Base-by-base conservation (phyloP, 2,888 invertebrate genomes). In the Luffia ferchaultella region DNA sequence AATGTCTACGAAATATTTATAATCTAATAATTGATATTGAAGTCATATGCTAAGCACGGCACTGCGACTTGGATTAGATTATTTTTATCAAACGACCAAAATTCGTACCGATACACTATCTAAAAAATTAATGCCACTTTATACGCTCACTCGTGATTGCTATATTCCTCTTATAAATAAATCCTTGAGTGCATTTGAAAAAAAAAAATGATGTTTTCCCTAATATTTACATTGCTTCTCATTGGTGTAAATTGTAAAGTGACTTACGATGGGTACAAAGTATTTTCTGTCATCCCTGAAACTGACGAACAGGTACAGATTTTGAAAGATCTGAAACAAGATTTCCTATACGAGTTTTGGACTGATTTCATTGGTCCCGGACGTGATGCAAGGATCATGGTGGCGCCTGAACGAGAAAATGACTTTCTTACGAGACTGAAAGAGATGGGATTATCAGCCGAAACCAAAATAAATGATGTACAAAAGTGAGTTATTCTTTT, bases 281-380 rank as follows among this genome's bases (percentile, higher is more conserved):
- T 49, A 12, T 49, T 42, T 17, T 42, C 19, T 41, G 49, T 49
- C 16, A 20, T 49, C 7, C 41, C 49, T 2, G 19, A 49, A 17
- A 43, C 49, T n/a, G 16, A n/a, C 16, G 43, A 49, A n/a, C 40
- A 49, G 16, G 19, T 49, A 16, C 12, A 49, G 16, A 7, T 20
- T n/a, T 49, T 49, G 16, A 43, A 43, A 41, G 41, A 42, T 7
- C n/a, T 49, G 16, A 49, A 43, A 12, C 19, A 49, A 42, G 43
- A 42, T 15, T 20, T 17, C 12, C 16, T 19, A 19, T 49, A 43
- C 20, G 18, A 49, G 9, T 49, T 49, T 49, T 49, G 49, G 49
- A 41, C 49, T 18, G 49, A 49, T 16, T 20, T 43, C 17, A 18
- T 49, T 3, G 9, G 15, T 2, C 9, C n/a, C 19, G 49, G 49